These are phyloP conservation scores for Bubo blakistoni DNA, from an alignment of 2,113 vertebrate genomes.

Conservation along the genomic window DNA sequence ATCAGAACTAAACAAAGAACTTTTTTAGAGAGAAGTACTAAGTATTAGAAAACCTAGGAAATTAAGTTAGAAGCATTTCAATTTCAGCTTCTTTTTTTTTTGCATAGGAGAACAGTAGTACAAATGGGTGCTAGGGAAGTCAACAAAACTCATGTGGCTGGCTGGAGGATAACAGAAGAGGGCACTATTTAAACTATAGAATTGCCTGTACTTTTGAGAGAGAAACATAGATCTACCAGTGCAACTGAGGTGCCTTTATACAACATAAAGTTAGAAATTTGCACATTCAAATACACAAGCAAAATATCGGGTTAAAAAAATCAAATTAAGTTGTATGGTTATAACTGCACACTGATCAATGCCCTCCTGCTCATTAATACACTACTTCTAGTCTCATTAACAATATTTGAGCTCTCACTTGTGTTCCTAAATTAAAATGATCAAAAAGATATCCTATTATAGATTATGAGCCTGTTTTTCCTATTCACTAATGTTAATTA, in stretches of 20 bases:
- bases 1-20: neutral
- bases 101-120: neutral
- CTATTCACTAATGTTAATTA: neutral
- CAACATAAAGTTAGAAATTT: neutral
- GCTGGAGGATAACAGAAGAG: neutral
- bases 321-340: neutral
- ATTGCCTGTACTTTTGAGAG: slow-evolving; percentile 13
- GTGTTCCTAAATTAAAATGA: neutral
- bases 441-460: neutral
- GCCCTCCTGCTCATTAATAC: neutral
- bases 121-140: neutral
- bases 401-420: neutral
- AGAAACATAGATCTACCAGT: neutral
- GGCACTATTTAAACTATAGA: neutral
- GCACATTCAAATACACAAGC: neutral
- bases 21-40: neutral
- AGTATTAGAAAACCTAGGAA: neutral
- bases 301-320: neutral
- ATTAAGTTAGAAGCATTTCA: neutral
- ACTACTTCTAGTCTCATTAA: neutral
- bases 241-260: neutral
- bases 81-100: neutral
- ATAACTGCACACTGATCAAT: neutral
- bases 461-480: neutral
- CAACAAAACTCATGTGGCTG: neutral